These are phyloP conservation scores for Chrysaora quinquecirrha DNA, from an alignment of 30 jellyfish, hydroid and myxozoan species.

Conservation along the genomic window DNA sequence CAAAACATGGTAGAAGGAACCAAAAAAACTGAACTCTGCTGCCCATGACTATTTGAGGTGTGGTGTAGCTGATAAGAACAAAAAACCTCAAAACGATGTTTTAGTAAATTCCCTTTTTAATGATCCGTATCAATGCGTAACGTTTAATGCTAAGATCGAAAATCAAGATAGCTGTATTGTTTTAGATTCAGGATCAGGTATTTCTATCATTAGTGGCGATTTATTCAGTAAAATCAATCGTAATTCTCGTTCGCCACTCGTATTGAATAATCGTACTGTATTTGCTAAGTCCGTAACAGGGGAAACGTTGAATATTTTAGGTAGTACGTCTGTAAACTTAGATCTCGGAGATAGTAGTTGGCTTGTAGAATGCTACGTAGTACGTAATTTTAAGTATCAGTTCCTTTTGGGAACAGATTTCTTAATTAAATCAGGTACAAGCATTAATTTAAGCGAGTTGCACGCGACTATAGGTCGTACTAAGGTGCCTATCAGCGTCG, in stretches of 20 bases:
- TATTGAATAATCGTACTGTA: not conserved
- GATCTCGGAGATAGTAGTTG: conserved; percentile 23
- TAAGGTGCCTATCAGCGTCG: not conserved
- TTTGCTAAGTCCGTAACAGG: conserved; percentile 34
- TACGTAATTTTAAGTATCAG: conserved; percentile 17
- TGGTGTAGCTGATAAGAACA: conserved; percentile 24
- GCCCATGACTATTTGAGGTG: too few species aligned
- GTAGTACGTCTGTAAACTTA: conserved; percentile 43
- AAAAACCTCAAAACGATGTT: conserved; percentile 17
- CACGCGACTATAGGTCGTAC: conserved; percentile 10
- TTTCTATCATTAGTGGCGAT: conserved; percentile 19
- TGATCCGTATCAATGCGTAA: conserved; percentile 31
- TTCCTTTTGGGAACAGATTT: conserved; percentile 38
- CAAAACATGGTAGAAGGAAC: too few species aligned
- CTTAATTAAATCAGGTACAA: conserved; percentile 26
- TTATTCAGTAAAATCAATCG: conserved; percentile 15
- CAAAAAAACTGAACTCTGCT: too few species aligned
- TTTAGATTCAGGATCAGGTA: conserved; percentile 57
- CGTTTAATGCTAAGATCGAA: conserved; percentile 6
- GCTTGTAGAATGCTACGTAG: conserved; percentile 24
- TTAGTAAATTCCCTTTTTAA: not conserved
- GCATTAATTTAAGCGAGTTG: conserved; percentile 10
- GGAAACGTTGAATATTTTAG: conserved; percentile 5
- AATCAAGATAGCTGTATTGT: conserved; percentile 31
- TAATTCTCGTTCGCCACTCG: conserved; percentile 8